A percentile compares a stretch with the other conserved stretches of the same genome.
Evolutionary conservation across 2,113 vertebrate genomes (phyloP).

Genomic region (Suncus etruscus): DNA sequence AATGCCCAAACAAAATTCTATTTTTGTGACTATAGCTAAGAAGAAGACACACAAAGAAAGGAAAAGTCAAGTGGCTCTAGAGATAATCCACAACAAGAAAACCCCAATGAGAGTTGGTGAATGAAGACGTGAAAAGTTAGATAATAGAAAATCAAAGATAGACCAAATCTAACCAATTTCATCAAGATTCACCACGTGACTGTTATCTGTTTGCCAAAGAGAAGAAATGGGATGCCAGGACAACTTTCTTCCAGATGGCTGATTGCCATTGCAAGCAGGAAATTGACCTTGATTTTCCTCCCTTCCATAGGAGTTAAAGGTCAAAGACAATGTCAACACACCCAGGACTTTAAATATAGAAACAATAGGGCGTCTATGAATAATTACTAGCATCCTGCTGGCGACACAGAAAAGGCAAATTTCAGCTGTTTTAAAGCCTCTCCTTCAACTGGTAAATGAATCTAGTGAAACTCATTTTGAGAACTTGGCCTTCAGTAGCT

Average conservation of each 20-base stretch:
- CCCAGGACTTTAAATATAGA: not conserved
- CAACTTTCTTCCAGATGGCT: not conserved
- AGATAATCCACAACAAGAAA: not conserved
- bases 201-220: slow-evolving; percentile 52
- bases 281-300: slow-evolving; percentile 12
- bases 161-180: slow-evolving; percentile 17
- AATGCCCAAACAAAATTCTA: not conserved
- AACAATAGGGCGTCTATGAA: slow-evolving; percentile 44
- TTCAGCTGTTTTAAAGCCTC: not conserved
- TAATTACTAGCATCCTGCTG: not conserved
- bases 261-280: not conserved
- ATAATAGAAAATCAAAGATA: not conserved
- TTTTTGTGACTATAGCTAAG: not conserved
- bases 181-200: not conserved
- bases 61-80: not conserved
- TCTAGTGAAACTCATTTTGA: not conserved
- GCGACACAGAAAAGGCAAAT: not conserved
- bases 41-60: slow-evolving; percentile 17
- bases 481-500: not conserved
- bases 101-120: slow-evolving; percentile 1
- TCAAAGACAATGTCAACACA: slow-evolving; percentile 39
- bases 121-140: slow-evolving; percentile 33
- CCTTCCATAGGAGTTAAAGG: slow-evolving; percentile 56
- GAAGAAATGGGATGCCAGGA: not conserved
- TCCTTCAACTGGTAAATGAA: not conserved